Percentiles rank a stretch among this genome's conserved stretches.
Conservation (phyloP, 2,888 invertebrate species). For the Panopea generosa region DNA sequence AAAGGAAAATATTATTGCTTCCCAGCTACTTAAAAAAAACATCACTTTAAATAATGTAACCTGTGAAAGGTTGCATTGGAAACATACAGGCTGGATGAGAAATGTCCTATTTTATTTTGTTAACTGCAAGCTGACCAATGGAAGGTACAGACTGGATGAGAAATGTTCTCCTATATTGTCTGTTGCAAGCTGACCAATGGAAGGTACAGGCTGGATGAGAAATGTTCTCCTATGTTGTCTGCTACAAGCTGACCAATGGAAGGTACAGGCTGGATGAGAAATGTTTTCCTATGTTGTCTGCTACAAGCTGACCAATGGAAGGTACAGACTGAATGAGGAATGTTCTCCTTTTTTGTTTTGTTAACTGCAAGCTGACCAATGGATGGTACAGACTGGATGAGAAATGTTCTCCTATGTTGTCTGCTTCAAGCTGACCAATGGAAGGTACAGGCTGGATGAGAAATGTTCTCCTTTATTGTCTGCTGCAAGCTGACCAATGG, state of each 20-base stretch:
- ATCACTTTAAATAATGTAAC: no score
- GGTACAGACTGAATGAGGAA: no score
- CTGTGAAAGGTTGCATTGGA: no score
- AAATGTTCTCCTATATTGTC: constrained; percentile 77
- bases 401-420: constrained; percentile 76
- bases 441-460: constrained; percentile 57
- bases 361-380: no score
- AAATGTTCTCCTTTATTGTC: constrained; percentile 77
- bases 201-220: constrained; percentile 79
- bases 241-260: constrained; percentile 73
- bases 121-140: constrained; percentile 70
- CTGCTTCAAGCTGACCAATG: constrained; percentile 70
- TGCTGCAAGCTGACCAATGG: constrained; percentile 81
- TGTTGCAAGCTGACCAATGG: constrained; percentile 81
- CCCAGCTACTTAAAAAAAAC: no score
- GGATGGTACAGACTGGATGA: constrained; percentile 42
- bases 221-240: constrained; percentile 76
- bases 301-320: constrained; percentile 82
- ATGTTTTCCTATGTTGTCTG: constrained; percentile 75
- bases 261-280: no score
- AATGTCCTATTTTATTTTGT: constrained; percentile 77
- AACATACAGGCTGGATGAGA: constrained; percentile 59
- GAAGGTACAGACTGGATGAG: constrained; percentile 49
- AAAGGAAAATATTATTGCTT: no score
- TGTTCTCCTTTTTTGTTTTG: no score